Percentiles rank a stretch among this genome's conserved stretches.
These are phyloP conservation scores for Operophtera brumata DNA, from an alignment of 2,888 invertebrate genomes.

Conservation along the genomic window DNA sequence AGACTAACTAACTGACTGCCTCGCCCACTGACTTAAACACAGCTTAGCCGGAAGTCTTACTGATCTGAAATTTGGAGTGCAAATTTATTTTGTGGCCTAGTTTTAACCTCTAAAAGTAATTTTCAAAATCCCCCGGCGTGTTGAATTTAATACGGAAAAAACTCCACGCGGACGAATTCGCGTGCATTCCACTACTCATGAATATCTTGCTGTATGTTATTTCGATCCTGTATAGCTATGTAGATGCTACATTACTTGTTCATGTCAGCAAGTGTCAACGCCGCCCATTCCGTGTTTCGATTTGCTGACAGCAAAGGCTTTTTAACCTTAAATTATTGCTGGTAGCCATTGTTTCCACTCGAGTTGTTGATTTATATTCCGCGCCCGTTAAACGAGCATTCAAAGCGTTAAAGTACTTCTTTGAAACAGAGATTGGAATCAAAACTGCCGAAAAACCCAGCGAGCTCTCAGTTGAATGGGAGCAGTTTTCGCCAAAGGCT, in stretches of 20 bases:
- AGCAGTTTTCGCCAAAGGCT: slow-evolving; percentile 34
- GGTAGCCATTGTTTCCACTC: slow-evolving; percentile 36
- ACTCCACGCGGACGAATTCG: too few species aligned
- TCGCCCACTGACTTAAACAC: too few species aligned
- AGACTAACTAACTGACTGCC: too few species aligned
- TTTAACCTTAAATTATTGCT: slow-evolving; percentile 39
- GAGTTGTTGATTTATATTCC: slow-evolving; percentile 40
- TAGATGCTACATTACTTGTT: slow-evolving; percentile 1
- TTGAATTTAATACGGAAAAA: too few species aligned
- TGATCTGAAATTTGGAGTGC: too few species aligned
- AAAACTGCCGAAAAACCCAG: slow-evolving; percentile 32
- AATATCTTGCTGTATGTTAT: too few species aligned
- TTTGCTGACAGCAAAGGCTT: slow-evolving; percentile 38
- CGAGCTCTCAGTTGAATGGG: slow-evolving; percentile 34
- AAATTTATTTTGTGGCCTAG: too few species aligned
- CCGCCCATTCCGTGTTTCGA: slow-evolving; percentile 37
- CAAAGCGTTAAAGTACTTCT: slow-evolving; percentile 37
- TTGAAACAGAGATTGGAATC: slow-evolving; percentile 38
- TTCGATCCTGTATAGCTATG: too few species aligned
- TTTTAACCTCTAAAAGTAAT: too few species aligned
- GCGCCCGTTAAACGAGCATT: slow-evolving; percentile 29
- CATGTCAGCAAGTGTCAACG: slow-evolving; percentile 35
- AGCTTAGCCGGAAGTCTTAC: too few species aligned
- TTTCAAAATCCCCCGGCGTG: too few species aligned
- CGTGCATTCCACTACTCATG: too few species aligned